Conservation (phyloP, 2,113 vertebrate genomes). For the Gasterosteus nipponicus region DNA sequence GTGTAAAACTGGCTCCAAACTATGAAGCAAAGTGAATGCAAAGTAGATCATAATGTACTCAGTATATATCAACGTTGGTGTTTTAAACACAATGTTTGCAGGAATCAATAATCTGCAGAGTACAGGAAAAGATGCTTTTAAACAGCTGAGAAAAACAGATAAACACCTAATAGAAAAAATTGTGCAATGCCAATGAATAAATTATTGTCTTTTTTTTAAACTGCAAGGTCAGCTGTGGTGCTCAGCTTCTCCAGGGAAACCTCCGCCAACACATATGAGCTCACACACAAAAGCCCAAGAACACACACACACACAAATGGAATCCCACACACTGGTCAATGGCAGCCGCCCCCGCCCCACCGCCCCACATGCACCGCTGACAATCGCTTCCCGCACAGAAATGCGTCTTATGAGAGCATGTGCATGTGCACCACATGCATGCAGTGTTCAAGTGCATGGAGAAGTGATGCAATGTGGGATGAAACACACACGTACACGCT, state of each 20-base stretch:
- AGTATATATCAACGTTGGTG: constrained; percentile 58
- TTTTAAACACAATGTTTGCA: constrained; percentile 53
- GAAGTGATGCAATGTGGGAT: not conserved
- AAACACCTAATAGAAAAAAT: constrained; percentile 51
- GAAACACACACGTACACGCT: not conserved
- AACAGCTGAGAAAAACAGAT: constrained; percentile 50
- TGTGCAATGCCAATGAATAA: constrained; percentile 72
- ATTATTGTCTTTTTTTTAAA: constrained; percentile 61
- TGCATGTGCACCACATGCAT: constrained; percentile 13
- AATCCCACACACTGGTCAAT: constrained; percentile 58
- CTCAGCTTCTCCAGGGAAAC: constrained; percentile 64
- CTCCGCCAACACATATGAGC: constrained; percentile 63
- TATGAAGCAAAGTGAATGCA: constrained; percentile 51
- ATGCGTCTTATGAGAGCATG: constrained; percentile 26
- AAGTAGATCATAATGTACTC: constrained; percentile 65
- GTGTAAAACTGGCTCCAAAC: constrained; percentile 21
- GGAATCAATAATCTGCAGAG: constrained; percentile 65
- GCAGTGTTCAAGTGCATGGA: not conserved
- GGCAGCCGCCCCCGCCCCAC: constrained; percentile 35
- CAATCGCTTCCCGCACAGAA: constrained; percentile 44
- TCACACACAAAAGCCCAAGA: not conserved
- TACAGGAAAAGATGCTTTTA: constrained; percentile 43
- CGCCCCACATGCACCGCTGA: constrained; percentile 54
- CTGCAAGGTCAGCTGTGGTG: constrained; percentile 69
- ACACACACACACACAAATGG: constrained; percentile 44